Evolutionary conservation across 1,140 invertebrate genomes (phyloP), one percentile per base, ranked within the genome.

Genomic region (Pinna nobilis): DNA sequence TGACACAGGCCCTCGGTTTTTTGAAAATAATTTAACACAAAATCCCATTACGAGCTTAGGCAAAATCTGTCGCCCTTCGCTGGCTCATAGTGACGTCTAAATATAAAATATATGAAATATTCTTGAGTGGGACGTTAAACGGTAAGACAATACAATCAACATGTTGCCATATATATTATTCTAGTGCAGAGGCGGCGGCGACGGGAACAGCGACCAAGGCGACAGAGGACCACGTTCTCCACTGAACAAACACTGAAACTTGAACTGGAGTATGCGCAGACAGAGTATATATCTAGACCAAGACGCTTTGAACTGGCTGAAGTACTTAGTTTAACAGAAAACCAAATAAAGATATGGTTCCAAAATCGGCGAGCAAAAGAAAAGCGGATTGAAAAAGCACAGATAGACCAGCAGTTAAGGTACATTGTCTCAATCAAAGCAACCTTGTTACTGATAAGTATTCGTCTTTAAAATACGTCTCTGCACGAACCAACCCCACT

Each of bases 331-430:
- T 90, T 98, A 7, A 95, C 95, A 2, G 97, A 98, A 88, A 98
- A 96, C 25, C 84, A 87, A 65, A 85, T 86, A 67, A 86, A 85
- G 67, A 84, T 83, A 30, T 86, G 97, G 97, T 98, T 98, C 86
- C 97, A 98, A 89, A 98, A 98, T 88, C 91, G 97, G 55, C 91
- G 97, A 76, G 97, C 97, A 9, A 98, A 98, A 88, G 96, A 98
- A 84, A 98, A 98, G 89, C 91, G 97, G 57, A 96, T 98, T 70
- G 96, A 98, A 84, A 98, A 98, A 84, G 96, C 96, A 0, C 96
- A 97, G 66, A 90, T 97, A 32, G 97, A 98, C 90, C 96, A 97
- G 82, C 95, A 97, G 75, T 96, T 96, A 87, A 94, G 96, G 96
- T 97, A 90, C 6, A n/a, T n/a, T n/a, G n/a, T n/a, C n/a, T n/a